Base-by-base conservation (phyloP, 1,140 invertebrate species). In the Thaumatotibia leucotreta region DNA sequence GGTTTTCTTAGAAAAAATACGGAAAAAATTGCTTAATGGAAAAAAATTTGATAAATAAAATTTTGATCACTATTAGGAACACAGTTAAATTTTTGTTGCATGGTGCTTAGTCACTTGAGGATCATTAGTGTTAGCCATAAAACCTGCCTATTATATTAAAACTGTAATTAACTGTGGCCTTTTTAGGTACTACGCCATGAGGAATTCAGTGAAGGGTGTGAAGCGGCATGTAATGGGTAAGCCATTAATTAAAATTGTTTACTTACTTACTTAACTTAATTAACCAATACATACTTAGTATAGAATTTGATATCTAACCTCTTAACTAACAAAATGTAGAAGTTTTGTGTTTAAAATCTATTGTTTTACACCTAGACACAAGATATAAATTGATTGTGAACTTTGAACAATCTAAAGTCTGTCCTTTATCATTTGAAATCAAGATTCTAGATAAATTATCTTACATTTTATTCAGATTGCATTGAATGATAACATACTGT, bases 161-260 rank as follows among this genome's bases (percentile, higher is more conserved):
- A 1, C 20, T 54, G 65, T 22, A 39, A 64, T 64, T 49, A 24
- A 45, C 17, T 4, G 39, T 50, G 45, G 66, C 66, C 52, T 73
- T 74, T 72, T 35, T 75, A 97, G 97, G 95, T 99, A 61, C 89
- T 99, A 35, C 93, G 98, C 67, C 98, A 99, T 92, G 98, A 99
- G 92, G 98, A 99, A 92, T 99, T 99, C 89, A 94, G 95, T 69
- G 96, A 99, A 87, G 98, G 98, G 4, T 99, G 98, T 91, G 96
- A 98, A 81, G 98, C 98, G 32, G 93, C 96, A 58, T 99, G 98
- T 80, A 99, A 99, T 94, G 98, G 98, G 97, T 98, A 92, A 93
- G 88, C 87, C 78, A 68, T 68, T 61, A 14, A 29, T 10, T n/a
- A 35, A 32, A 58, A 2, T 52, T 11, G 4, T 9, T 23, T n/a